phyloP scores from a whole-genome alignment of 2,797 vertebrate species.

The Anisognathus igniventris region DNA sequence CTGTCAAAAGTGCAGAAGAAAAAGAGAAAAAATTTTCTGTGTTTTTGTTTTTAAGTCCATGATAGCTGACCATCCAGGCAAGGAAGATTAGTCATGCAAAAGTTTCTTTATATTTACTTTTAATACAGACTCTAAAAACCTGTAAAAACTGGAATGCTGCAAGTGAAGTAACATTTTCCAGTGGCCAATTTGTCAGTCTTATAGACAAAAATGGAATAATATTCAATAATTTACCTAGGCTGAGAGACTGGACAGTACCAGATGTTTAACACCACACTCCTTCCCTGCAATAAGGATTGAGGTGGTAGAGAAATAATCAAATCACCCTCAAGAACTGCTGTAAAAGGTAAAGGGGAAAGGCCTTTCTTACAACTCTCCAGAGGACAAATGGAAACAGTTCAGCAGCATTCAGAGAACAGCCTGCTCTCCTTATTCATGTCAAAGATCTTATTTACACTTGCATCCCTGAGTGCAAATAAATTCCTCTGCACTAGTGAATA shows the following conservation, averaged over 20 bases:
- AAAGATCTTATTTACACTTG: not conserved
- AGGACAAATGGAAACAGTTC: not conserved
- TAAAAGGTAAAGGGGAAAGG: not conserved
- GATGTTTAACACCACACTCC: rapidly evolving
- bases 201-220: not conserved
- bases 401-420: not conserved
- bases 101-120: not conserved
- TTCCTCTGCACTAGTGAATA: not conserved
- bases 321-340: not conserved
- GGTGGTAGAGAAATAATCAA: not conserved
- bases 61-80: not conserved
- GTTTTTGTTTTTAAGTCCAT: not conserved
- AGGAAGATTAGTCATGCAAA: not conserved
- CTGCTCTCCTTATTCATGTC: not conserved
- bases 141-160: not conserved
- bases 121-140: not conserved
- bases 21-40: not conserved
- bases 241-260: not conserved
- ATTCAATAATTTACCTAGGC: not conserved
- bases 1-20: slow-evolving; percentile 66
- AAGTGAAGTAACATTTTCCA: not conserved
- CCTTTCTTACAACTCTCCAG: not conserved
- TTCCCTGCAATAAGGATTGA: not conserved
- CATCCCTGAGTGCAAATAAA: not conserved
- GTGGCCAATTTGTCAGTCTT: not conserved